Conservation (phyloP, 2,113 vertebrate species). For the Cyprinodon variegatus region DNA sequence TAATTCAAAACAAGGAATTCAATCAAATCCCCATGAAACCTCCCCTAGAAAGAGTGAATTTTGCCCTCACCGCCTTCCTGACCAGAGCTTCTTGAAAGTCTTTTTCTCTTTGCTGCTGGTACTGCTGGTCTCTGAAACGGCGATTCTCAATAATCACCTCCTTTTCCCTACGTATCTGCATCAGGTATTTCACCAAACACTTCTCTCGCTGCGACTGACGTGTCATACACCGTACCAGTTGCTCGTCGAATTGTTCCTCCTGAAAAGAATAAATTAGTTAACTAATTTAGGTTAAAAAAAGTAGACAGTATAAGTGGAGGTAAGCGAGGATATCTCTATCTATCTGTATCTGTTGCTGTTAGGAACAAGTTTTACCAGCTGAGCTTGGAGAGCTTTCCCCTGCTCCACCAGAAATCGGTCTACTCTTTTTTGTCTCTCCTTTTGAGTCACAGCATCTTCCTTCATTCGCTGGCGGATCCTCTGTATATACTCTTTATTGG, state of each 20-base stretch:
- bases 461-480: constrained; percentile 86
- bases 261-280: constrained; percentile 50
- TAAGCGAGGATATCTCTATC: background rate
- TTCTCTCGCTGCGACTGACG: constrained; percentile 90
- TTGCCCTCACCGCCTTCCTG: constrained; percentile 85
- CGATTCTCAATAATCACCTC: constrained; percentile 89
- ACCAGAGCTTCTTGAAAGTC: constrained; percentile 90
- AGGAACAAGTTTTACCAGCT: constrained; percentile 80
- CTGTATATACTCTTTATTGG: constrained; percentile 85
- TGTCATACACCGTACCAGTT: constrained; percentile 87
- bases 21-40: background rate
- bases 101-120: constrained; percentile 84
- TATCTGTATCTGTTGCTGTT: background rate
- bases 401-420: constrained; percentile 85
- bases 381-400: constrained; percentile 81
- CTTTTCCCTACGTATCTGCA: constrained; percentile 88
- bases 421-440: constrained; percentile 86
- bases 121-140: constrained; percentile 89
- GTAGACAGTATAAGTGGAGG: background rate
- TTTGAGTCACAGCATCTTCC: constrained; percentile 80
- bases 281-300: constrained; percentile 3
- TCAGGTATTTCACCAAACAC: constrained; percentile 87
- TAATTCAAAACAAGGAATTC: background rate
- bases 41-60: constrained; percentile 13
- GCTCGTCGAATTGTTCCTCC: constrained; percentile 85